Conservation (phyloP, 1,140 invertebrate species). For the Bombyx mandarina region DNA sequence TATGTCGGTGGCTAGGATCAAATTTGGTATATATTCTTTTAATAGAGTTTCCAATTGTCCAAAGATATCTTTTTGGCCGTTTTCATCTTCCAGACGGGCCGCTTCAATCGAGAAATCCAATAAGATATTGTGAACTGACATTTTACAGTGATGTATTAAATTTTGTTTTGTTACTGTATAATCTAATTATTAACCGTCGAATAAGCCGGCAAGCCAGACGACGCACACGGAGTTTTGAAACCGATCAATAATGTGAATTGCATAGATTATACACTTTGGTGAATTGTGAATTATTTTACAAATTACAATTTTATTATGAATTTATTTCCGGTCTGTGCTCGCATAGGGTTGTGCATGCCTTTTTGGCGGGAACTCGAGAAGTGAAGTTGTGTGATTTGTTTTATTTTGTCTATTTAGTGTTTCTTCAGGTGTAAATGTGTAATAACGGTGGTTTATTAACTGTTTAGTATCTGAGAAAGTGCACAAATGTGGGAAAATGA, state of each 20-base stretch:
- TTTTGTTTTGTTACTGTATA: background rate
- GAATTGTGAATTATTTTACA: too few relatives aligned
- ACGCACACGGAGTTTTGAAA: too few relatives aligned
- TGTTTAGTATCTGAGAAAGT: too few relatives aligned
- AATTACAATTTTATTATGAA: background rate
- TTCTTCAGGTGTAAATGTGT: too few relatives aligned
- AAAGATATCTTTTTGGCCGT: slow-evolving; percentile 76
- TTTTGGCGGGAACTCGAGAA: too few relatives aligned
- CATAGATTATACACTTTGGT: background rate
- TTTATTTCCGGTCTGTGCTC: background rate
- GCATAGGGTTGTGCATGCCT: too few relatives aligned
- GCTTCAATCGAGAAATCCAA: slow-evolving; percentile 85
- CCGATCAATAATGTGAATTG: background rate
- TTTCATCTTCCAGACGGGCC: slow-evolving; percentile 75
- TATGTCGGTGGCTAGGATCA: slow-evolving; percentile 75
- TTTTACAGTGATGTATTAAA: slow-evolving; percentile 35
- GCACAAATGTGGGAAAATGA: too few relatives aligned
- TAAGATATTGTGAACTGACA: slow-evolving; percentile 87
- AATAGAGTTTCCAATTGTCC: slow-evolving; percentile 77
- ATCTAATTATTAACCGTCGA: background rate
- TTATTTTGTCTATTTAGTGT: too few relatives aligned
- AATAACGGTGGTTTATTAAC: too few relatives aligned
- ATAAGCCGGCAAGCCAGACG: background rate
- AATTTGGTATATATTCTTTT: slow-evolving; percentile 77
- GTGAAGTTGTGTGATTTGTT: too few relatives aligned